A percentile compares a stretch with the other conserved stretches of the same genome.
Conservation (phyloP, 2,888 invertebrate genomes). For the Marasmarcha lunaedactyla region DNA sequence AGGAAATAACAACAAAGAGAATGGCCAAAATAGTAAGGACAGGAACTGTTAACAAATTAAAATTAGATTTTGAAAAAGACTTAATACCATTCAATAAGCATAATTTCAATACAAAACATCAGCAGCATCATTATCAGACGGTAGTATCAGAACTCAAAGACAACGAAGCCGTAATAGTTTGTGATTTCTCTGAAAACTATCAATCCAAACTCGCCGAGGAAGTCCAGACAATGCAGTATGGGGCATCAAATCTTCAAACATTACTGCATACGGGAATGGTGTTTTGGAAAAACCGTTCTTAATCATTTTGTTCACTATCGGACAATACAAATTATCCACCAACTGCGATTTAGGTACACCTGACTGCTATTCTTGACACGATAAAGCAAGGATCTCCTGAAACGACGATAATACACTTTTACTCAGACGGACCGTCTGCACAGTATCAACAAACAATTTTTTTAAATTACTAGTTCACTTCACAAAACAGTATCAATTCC, state of each 20-base stretch:
- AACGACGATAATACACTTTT: conserved; percentile 11
- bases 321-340: conserved; percentile 8
- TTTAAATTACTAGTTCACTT: conserved; percentile 12
- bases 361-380: conserved; percentile 6
- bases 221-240: conserved; percentile 8
- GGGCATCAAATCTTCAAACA: conserved; percentile 7
- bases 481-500: conserved; percentile 4
- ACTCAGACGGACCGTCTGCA: conserved; percentile 11
- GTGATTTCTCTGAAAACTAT: conserved; percentile 9
- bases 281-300: conserved; percentile 5
- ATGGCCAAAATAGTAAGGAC: conserved; percentile 6
- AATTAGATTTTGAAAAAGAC: conserved; percentile 4
- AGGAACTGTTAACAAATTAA: conserved; percentile 5
- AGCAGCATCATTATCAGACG: conserved; percentile 4
- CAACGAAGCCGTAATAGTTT: conserved; percentile 5
- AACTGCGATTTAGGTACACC: conserved; percentile 9
- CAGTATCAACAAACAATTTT: conserved; percentile 16
- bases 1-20: conserved; percentile 7
- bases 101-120: conserved; percentile 6
- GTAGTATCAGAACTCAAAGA: conserved; percentile 3
- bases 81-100: conserved; percentile 5
- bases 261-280: conserved; percentile 7
- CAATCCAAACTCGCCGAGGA: conserved; percentile 7
- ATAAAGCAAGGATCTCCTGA: conserved; percentile 6
- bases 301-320: conserved; percentile 9